phyloP scores from a whole-genome alignment of 2,797 vertebrate species.

The Pangasius macronema region DNA sequence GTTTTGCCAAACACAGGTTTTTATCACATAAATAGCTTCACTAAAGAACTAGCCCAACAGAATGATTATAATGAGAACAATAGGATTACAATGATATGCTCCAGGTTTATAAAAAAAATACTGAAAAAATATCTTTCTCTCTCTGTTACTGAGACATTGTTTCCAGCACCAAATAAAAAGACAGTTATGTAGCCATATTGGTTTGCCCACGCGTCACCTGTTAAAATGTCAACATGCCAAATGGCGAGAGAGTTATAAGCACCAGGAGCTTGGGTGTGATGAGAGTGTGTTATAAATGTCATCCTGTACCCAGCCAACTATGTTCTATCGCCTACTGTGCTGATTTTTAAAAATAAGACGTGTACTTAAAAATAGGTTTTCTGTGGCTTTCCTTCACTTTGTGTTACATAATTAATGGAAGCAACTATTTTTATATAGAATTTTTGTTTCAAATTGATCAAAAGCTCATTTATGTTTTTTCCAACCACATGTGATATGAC shows the following conservation, averaged over 20 bases:
- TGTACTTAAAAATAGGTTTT: background rate
- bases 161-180: slow-evolving; percentile 35
- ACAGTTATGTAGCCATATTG: slow-evolving; percentile 43
- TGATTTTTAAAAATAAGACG: background rate
- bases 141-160: slow-evolving; percentile 23
- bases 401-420: background rate
- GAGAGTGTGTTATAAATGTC: slow-evolving; percentile 15
- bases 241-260: slow-evolving; percentile 3
- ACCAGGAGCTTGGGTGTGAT: slow-evolving; percentile 15
- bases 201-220: slow-evolving; percentile 32
- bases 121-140: background rate
- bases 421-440: background rate
- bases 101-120: background rate
- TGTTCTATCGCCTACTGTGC: background rate
- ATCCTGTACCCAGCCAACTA: background rate
- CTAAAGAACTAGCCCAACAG: background rate
- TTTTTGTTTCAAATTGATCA: no score
- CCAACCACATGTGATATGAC: background rate
- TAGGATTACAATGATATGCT: background rate
- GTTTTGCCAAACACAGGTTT: background rate
- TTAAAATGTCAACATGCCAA: slow-evolving; percentile 11
- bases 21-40: background rate
- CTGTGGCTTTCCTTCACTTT: background rate
- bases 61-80: background rate
- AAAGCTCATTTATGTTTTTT: no score